phyloP scores from a whole-genome alignment of 2,888 invertebrate species.

The Galerucella nymphaeae region DNA sequence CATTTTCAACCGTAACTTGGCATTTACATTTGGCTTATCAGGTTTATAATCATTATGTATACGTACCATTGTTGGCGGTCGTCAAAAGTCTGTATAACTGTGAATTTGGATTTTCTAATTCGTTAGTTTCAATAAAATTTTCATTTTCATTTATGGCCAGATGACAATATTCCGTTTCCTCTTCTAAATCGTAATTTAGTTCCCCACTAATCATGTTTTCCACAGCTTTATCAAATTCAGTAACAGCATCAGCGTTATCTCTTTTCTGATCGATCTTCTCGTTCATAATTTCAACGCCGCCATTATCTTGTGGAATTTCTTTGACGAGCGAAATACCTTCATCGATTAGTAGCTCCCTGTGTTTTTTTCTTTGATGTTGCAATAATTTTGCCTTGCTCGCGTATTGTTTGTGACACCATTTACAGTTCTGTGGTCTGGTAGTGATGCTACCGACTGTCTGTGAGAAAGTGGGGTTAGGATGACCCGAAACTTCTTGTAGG shows the following conservation, averaged over 20 bases:
- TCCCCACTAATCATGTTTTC: constrained; percentile 43
- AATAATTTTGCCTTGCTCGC: constrained; percentile 80
- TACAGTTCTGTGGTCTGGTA: constrained; percentile 77
- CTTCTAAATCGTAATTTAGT: constrained; percentile 43
- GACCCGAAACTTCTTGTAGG: constrained; percentile 59
- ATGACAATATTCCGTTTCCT: constrained; percentile 51
- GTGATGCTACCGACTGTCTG: constrained; percentile 80
- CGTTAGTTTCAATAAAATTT: constrained; percentile 44
- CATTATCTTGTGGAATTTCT: constrained; percentile 11
- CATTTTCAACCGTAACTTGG: too few species aligned
- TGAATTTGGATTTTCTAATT: constrained; percentile 54
- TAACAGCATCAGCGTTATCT: constrained; percentile 24
- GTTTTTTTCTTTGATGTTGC: constrained; percentile 76
- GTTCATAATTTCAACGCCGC: constrained; percentile 1
- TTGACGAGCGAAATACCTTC: constrained; percentile 34
- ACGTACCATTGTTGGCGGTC: constrained; percentile 59
- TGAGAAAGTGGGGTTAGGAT: constrained; percentile 73
- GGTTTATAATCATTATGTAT: neutral
- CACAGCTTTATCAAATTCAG: constrained; percentile 40
- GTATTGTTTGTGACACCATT: constrained; percentile 89
- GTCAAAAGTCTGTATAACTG: constrained; percentile 60
- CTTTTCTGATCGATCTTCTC: constrained; percentile 19
- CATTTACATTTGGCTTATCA: too few species aligned
- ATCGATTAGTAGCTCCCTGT: constrained; percentile 64
- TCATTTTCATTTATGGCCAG: constrained; percentile 49